phyloP scores from a whole-genome alignment of 1,140 invertebrate genomes.

The Calliphora vicina region DNA sequence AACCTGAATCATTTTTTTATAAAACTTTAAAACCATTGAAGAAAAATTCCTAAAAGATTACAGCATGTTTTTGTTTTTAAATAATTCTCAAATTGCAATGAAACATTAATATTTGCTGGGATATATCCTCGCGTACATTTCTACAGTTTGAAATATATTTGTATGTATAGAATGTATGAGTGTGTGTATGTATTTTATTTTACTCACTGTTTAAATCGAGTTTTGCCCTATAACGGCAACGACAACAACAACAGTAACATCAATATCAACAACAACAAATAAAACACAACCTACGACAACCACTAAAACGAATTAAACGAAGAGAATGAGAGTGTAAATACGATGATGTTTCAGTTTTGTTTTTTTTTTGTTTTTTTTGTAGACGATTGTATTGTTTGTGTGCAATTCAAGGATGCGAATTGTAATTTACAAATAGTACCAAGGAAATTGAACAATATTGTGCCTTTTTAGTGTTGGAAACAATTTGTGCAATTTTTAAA shows the following conservation, averaged over 20 bases:
- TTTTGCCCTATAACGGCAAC: neutral
- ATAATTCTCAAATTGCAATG: too few relatives aligned
- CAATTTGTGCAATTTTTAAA: too few relatives aligned
- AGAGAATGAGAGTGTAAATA: constrained; percentile 9
- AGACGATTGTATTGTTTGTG: neutral
- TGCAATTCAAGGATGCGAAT: neutral
- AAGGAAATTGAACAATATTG: too few relatives aligned
- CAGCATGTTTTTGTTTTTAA: too few relatives aligned
- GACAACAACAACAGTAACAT: neutral
- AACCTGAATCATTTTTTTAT: too few relatives aligned
- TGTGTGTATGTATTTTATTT: neutral
- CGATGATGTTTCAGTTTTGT: neutral
- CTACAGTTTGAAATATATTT: too few relatives aligned
- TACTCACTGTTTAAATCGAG: neutral
- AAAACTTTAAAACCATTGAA: too few relatives aligned
- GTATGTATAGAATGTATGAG: too few relatives aligned
- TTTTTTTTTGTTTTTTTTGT: too few relatives aligned
- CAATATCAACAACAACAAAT: neutral
- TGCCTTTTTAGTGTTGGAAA: too few relatives aligned
- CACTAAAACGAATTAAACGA: constrained; percentile 10
- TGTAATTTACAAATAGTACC: too few relatives aligned
- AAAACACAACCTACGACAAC: neutral
- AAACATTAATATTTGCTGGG: neutral
- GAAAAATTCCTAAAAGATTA: too few relatives aligned
- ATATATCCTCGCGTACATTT: neutral